Evolutionary conservation across 1,140 invertebrate genomes (phyloP).

Genomic region (Aricia agestis): DNA sequence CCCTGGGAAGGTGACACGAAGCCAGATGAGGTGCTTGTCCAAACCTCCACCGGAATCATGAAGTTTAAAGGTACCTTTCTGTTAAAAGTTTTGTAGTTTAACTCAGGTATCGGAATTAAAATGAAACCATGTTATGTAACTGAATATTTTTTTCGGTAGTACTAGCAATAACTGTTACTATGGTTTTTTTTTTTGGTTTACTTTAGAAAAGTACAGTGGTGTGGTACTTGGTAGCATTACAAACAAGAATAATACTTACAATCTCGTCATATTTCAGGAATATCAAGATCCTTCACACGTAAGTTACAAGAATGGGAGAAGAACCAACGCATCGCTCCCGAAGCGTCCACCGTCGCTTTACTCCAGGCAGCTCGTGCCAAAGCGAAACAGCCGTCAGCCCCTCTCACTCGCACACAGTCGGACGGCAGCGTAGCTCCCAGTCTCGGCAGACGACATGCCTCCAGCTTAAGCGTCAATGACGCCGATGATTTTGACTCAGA

Average conservation of each 20-base stretch:
- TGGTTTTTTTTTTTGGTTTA: no score
- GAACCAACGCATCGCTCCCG: conserved; percentile 85
- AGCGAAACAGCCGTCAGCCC: conserved; percentile 71
- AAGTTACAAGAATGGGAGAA: conserved; percentile 95
- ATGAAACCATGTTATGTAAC: no score
- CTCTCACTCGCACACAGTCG: conserved; percentile 81
- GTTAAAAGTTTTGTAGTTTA: no score
- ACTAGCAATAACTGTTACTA: no score
- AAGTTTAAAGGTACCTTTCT: conserved; percentile 83
- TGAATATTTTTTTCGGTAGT: no score
- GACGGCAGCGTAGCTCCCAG: conserved; percentile 81
- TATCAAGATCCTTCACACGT: conserved; percentile 90
- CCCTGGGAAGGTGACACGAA: conserved; percentile 70
- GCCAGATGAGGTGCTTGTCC: conserved; percentile 83
- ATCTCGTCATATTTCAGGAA: conserved; percentile 76
- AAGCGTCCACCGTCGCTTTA: conserved; percentile 87
- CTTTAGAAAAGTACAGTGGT: no score
- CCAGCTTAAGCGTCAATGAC: conserved; percentile 84
- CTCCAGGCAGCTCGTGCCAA: conserved; percentile 74
- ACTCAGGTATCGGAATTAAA: no score
- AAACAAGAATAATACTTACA: background rate
- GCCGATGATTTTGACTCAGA: conserved; percentile 78
- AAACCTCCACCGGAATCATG: conserved; percentile 88
- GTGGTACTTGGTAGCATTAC: no score
- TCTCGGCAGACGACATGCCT: conserved; percentile 78